Conservation (phyloP, 2,113 vertebrate genomes). For the Albula goreensis region DNA sequence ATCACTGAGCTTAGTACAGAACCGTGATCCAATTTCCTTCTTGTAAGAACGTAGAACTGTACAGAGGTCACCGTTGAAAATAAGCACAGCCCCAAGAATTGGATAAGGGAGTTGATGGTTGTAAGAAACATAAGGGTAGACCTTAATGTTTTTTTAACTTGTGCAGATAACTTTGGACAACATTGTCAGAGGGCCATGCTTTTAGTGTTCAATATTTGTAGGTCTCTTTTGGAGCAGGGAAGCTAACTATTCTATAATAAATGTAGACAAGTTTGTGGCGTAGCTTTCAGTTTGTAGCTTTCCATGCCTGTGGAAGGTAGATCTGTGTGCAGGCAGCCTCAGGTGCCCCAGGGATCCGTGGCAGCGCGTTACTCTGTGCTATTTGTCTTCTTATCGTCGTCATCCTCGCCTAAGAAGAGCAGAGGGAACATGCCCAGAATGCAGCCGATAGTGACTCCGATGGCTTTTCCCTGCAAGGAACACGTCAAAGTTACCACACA, state of each 20-base stretch:
- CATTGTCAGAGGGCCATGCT: not conserved
- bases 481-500: conserved; percentile 24
- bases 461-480: conserved; percentile 86
- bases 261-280: not conserved
- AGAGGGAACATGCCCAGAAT: conserved; percentile 97
- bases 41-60: not conserved
- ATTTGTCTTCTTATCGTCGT: conserved; percentile 78
- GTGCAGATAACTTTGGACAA: not conserved
- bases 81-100: not conserved
- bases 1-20: not conserved
- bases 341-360: conserved; percentile 52
- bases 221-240: not conserved
- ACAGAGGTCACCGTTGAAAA: not conserved
- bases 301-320: not conserved
- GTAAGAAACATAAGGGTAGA: not conserved
- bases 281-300: not conserved
- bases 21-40: not conserved
- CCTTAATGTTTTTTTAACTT: not conserved
- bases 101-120: not conserved
- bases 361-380: conserved; percentile 56
- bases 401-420: conserved; percentile 83
- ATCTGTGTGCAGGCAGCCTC: conserved; percentile 73
- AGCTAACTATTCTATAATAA: not conserved
- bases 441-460: conserved; percentile 91
- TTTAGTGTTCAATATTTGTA: not conserved